Evolutionary conservation across 37 sponge, comb jelly and placozoan genomes (phyloP).

Genomic region (Agelas oroides): DNA sequence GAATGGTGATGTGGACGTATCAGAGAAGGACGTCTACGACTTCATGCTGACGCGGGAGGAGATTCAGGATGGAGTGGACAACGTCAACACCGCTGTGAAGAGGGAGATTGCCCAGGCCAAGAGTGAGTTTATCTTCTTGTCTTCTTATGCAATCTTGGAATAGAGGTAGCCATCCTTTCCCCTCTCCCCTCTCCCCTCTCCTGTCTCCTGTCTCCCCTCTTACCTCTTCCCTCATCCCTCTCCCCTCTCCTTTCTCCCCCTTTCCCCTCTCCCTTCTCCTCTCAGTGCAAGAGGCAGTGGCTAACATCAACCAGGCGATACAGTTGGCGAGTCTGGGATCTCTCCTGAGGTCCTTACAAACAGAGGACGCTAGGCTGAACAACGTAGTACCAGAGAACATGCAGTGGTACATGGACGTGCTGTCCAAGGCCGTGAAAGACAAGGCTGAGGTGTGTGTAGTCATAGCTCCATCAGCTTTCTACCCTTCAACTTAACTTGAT

Average conservation of each 20-base stretch:
- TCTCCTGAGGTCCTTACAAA: slow-evolving; percentile 52
- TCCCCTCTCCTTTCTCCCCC: neutral
- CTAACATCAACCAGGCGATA: slow-evolving; percentile 68
- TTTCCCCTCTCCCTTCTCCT: neutral
- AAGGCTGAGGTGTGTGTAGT: slow-evolving; percentile 47
- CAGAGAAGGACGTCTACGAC: slow-evolving; percentile 91
- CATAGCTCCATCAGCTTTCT: neutral
- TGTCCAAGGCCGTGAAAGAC: slow-evolving; percentile 67
- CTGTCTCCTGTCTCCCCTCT: neutral
- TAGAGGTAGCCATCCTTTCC: too few relatives aligned
- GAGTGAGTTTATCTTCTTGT: slow-evolving; percentile 41
- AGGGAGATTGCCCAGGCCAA: slow-evolving; percentile 81
- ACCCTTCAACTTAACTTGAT: neutral
- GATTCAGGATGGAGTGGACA: slow-evolving; percentile 81
- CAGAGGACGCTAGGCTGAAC: slow-evolving; percentile 46
- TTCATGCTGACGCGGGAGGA: slow-evolving; percentile 87
- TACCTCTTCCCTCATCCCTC: neutral
- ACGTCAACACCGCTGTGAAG: slow-evolving; percentile 80
- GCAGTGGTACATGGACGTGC: slow-evolving; percentile 83
- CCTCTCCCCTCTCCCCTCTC: neutral
- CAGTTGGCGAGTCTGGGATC: slow-evolving; percentile 33
- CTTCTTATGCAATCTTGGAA: neutral
- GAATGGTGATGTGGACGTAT: slow-evolving; percentile 61
- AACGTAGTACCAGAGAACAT: slow-evolving; percentile 68
- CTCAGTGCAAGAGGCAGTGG: slow-evolving; percentile 50